Conservation (phyloP, 1,140 invertebrate genomes). For the Harlomillsia oculata region DNA sequence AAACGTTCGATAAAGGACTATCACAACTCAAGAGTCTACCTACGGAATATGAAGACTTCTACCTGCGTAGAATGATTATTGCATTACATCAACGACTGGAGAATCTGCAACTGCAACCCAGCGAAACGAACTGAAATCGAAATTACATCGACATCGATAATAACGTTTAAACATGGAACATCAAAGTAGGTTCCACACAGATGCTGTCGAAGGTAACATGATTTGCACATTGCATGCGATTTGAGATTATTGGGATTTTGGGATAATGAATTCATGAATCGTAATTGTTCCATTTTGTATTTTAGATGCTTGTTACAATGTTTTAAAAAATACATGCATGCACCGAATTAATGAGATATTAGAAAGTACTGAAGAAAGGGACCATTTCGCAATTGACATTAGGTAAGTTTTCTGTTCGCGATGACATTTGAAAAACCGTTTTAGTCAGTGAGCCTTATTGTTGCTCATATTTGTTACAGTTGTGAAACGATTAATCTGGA, state of each 20-base stretch:
- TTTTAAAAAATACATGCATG: conserved; percentile 36
- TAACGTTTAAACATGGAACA: too few relatives aligned
- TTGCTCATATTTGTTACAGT: not conserved
- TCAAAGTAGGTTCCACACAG: too few relatives aligned
- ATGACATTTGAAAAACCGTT: not conserved
- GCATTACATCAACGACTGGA: conserved; percentile 21
- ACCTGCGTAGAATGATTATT: conserved; percentile 42
- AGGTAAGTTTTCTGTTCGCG: conserved; percentile 19
- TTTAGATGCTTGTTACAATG: conserved; percentile 26
- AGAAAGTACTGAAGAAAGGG: conserved; percentile 37
- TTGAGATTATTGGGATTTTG: too few relatives aligned
- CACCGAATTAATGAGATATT: conserved; percentile 37
- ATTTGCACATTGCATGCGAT: too few relatives aligned
- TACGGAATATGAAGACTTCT: conserved; percentile 47
- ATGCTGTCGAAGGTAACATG: too few relatives aligned
- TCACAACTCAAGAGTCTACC: conserved; percentile 45
- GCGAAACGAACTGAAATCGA: too few relatives aligned
- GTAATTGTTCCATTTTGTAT: too few relatives aligned
- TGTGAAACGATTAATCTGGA: not conserved
- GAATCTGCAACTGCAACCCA: not conserved
- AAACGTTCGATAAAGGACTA: conserved; percentile 45
- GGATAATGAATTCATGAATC: too few relatives aligned
- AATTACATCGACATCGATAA: too few relatives aligned
- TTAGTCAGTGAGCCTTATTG: not conserved
- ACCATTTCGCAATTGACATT: conserved; percentile 36